These are phyloP conservation scores for Passer domesticus DNA, from an alignment of 2,113 vertebrate genomes.

Conservation along the genomic window DNA sequence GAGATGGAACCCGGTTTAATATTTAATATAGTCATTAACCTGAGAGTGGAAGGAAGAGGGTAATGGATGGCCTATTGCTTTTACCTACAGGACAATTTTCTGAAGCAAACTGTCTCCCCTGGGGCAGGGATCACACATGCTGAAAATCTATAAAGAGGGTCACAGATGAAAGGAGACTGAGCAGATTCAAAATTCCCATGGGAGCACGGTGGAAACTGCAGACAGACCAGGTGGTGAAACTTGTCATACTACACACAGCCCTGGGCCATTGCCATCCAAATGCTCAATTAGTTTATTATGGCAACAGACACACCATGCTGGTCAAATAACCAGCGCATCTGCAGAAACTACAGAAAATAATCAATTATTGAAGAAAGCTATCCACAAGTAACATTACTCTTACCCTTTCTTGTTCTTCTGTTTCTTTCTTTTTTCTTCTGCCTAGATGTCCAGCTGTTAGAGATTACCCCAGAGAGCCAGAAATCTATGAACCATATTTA, in stretches of 20 bases:
- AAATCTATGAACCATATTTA: conserved; percentile 36
- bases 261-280: conserved; percentile 13
- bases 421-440: not conserved
- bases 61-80: conserved; percentile 73
- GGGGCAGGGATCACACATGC: conserved; percentile 59
- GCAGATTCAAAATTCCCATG: conserved; percentile 49
- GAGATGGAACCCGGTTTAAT: conserved; percentile 74
- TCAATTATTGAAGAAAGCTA: conserved; percentile 72
- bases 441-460: not conserved
- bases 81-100: conserved; percentile 63
- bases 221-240: not conserved
- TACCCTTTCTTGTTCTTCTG: not conserved
- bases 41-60: conserved; percentile 60
- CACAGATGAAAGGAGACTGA: conserved; percentile 66
- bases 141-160: conserved; percentile 69
- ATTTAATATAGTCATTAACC: conserved; percentile 83
- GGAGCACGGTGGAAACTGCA: conserved; percentile 4
- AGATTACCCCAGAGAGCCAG: not conserved
- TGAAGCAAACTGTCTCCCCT: conserved; percentile 57
- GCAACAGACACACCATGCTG: conserved; percentile 62
- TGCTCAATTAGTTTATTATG: conserved; percentile 72
- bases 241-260: not conserved
- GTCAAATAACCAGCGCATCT: conserved; percentile 37
- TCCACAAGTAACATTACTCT: conserved; percentile 43
- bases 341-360: conserved; percentile 63